Evolutionary conservation across 1,140 invertebrate genomes (phyloP), one percentile per base, ranked within the genome.

Genomic region (Cepaea nemoralis): DNA sequence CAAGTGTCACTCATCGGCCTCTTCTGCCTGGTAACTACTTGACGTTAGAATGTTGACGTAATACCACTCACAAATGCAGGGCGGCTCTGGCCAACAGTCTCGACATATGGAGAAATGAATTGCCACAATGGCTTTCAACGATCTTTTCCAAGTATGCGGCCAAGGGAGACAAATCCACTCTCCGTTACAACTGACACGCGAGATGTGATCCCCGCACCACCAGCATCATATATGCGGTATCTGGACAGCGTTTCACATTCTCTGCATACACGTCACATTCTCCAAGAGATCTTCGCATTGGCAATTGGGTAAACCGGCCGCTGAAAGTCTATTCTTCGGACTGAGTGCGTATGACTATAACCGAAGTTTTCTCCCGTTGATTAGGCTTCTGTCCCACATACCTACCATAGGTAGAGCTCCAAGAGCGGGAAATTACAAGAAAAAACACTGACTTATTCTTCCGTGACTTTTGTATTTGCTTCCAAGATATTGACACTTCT

Each of bases 191-290:
- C 27, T 63, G 59, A 31, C 59, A 63, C 59, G 27, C 5, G n/a
- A 31, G 59, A 27, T 31, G 59, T 2, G 59, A 63, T 63, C 59
- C 27, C 27, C 3, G n/a, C 33, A 63, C 59, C n/a, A 31, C 59
- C 59, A 63, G 33, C 59, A 31, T 63, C 27, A 63, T 1, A 63
- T 31, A 63, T 63, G 59, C 33, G 10, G 27, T 63, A 16, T 16
- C 27, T 31, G 59, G 59, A 31, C 59, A 22, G 22, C 59, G 27
- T 63, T 63, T 63, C 59, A 63, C 59, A 63, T 63, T 63, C 59
- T 63, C n/a, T 31, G 33, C 59, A 31, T 63, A 31, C 59, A 63
- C 33, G 5, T 63, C 59, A 63, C 27, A 63, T 63, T 31, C n/a
- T 31, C 59, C 27, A 63, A 63, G 59, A 63, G 6, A 27, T 22